Conservation (phyloP, 1,140 invertebrate species). For the Yoshiicerus persimilis region DNA sequence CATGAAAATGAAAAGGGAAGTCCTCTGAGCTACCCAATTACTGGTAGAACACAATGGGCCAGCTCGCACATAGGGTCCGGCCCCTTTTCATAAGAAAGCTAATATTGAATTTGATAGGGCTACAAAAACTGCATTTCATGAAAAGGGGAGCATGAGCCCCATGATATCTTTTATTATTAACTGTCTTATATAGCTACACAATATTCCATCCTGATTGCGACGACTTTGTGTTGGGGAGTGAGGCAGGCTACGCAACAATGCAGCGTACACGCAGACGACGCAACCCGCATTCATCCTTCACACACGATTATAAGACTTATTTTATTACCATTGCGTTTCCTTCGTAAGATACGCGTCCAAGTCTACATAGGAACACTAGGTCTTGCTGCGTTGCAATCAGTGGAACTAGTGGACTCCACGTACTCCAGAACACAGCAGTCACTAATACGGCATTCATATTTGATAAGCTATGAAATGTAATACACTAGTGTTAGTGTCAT, state of each 20-base stretch:
- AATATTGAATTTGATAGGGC: conserved; percentile 49
- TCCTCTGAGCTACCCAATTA: conserved; percentile 48
- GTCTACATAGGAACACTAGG: neutral
- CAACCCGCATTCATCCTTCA: neutral
- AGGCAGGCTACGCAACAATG: neutral
- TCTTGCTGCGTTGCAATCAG: too few relatives aligned
- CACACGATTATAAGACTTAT: neutral
- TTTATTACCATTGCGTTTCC: neutral
- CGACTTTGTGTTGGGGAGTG: neutral
- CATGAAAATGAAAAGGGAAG: conserved; percentile 43
- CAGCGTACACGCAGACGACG: neutral
- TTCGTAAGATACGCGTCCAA: neutral
- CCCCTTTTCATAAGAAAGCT: conserved; percentile 48
- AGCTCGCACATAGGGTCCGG: conserved; percentile 39
- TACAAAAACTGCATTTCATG: conserved; percentile 28
- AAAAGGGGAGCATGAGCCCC: conserved; percentile 21
- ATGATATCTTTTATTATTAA: neutral
- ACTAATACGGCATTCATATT: neutral
- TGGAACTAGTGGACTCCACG: too few relatives aligned
- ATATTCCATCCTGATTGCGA: neutral
- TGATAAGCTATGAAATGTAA: neutral
- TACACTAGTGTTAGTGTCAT: neutral
- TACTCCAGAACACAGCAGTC: neutral
- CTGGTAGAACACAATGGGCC: conserved; percentile 43
- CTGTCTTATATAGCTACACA: neutral